Evolutionary conservation across 2,113 vertebrate species (phyloP).

Genomic region (Hemibagrus wyckioides): DNA sequence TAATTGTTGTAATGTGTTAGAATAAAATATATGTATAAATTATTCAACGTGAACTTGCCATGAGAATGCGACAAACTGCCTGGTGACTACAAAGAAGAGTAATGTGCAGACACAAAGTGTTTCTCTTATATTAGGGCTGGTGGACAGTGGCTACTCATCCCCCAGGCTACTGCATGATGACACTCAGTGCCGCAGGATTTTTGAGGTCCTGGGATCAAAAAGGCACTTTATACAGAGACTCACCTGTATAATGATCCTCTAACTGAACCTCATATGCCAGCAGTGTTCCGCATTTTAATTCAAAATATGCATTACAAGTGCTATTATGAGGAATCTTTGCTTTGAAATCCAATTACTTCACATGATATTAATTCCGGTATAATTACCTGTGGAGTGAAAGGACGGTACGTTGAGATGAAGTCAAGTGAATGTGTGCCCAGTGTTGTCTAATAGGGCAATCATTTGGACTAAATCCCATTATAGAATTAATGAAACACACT

Average conservation of each 20-base stretch:
- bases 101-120: not conserved
- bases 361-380: conserved; percentile 71
- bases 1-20: not conserved
- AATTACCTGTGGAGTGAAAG: conserved; percentile 69
- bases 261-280: conserved; percentile 38
- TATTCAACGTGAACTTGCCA: not conserved
- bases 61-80: not conserved
- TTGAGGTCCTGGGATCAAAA: conserved; percentile 42
- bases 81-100: not conserved
- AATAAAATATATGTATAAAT: not conserved
- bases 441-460: conserved; percentile 68
- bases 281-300: conserved; percentile 57
- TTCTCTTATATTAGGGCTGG: conserved; percentile 31
- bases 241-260: conserved; percentile 32
- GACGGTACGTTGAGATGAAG: conserved; percentile 60
- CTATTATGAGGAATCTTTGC: conserved; percentile 68
- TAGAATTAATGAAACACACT: conserved; percentile 62
- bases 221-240: conserved; percentile 40
- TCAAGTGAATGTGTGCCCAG: conserved; percentile 63
- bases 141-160: not conserved
- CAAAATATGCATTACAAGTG: conserved; percentile 59
- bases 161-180: conserved; percentile 33
- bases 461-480: conserved; percentile 71
- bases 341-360: conserved; percentile 69
- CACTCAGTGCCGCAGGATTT: conserved; percentile 11